Evolutionary conservation across 2,113 vertebrate genomes (phyloP).

Genomic region (Dasypus novemcinctus): DNA sequence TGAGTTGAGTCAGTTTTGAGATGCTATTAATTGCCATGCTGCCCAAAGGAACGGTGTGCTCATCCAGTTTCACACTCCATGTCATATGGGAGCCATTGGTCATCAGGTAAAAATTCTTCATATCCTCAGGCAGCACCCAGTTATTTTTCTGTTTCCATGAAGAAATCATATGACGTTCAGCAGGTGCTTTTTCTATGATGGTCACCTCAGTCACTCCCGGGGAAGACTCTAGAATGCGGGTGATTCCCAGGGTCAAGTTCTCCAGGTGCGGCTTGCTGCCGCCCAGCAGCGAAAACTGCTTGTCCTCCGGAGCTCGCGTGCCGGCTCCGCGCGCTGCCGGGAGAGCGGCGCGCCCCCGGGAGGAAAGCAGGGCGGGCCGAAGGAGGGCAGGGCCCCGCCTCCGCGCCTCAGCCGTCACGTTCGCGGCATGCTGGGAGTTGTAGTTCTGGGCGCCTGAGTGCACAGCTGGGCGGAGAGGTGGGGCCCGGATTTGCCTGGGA

Average conservation of each 20-base stretch:
- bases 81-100: conserved; percentile 92
- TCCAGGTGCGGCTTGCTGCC: conserved; percentile 85
- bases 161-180: too few species aligned
- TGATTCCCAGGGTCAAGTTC: conserved; percentile 92
- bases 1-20: conserved; percentile 87
- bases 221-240: conserved; percentile 90
- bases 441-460: not conserved
- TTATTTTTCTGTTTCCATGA: conserved; percentile 97
- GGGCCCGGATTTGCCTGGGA: not conserved
- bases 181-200: too few species aligned
- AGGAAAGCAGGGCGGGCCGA: fast-evolving
- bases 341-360: not conserved
- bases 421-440: conserved; percentile 42
- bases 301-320: conserved; percentile 80
- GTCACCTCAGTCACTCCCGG: too few species aligned
- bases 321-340: not conserved
- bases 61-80: conserved; percentile 93
- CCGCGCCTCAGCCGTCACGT: not conserved
- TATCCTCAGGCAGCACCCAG: conserved; percentile 93
- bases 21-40: conserved; percentile 93
- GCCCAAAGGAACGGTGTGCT: conserved; percentile 90
- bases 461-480: not conserved
- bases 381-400: not conserved
- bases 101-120: conserved; percentile 93
- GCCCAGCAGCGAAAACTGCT: not conserved